A percentile compares a stretch with the other conserved stretches of the same genome.
Conservation (phyloP, 2,797 vertebrate species). For the Pagetopsis macropterus region DNA sequence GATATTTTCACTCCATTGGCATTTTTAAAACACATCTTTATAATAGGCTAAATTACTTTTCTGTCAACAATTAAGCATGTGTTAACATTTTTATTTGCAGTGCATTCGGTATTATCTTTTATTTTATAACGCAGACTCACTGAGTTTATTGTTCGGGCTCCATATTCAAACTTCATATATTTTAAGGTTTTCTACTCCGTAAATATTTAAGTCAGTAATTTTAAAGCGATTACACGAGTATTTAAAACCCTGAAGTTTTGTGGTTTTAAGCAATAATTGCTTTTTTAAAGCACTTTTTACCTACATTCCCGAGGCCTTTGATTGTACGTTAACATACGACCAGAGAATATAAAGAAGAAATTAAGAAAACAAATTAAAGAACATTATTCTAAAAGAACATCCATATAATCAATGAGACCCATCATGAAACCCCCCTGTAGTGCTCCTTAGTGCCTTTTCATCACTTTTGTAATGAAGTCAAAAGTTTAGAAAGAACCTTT, state of each 20-base stretch:
- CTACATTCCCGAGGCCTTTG: constrained; percentile 12
- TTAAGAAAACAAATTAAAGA: background rate
- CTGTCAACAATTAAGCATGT: constrained; percentile 13
- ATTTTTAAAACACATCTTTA: background rate
- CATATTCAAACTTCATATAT: background rate
- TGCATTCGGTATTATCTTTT: background rate
- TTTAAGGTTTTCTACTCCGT: background rate
- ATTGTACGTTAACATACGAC: background rate
- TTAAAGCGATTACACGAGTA: background rate
- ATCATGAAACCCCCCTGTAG: background rate
- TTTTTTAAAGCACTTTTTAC: background rate
- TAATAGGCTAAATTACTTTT: constrained; percentile 1
- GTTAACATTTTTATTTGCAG: constrained; percentile 9
- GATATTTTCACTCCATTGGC: background rate
- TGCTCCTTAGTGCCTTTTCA: constrained; percentile 22
- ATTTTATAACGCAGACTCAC: background rate
- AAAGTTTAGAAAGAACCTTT: background rate
- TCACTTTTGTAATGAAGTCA: constrained; percentile 4
- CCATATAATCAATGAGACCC: background rate
- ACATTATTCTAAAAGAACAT: background rate
- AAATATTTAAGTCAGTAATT: constrained; percentile 7
- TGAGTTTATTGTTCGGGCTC: background rate
- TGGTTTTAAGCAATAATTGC: constrained; percentile 10
- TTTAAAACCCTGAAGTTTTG: constrained; percentile 14
- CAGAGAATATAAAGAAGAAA: background rate